Conservation (phyloP, 2,888 invertebrate genomes). For the Lacanobia oleracea region DNA sequence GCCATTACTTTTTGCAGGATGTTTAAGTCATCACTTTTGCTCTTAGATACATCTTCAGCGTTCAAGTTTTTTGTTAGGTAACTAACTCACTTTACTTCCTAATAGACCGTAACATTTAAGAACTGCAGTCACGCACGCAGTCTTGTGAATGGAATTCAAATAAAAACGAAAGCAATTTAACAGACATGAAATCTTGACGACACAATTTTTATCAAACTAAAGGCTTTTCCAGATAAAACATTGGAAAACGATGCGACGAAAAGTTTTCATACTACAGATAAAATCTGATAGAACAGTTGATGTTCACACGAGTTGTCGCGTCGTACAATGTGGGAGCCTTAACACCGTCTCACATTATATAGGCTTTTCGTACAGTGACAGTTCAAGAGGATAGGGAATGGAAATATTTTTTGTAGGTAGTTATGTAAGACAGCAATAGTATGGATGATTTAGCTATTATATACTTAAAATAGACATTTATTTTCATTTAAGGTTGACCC, state of each 20-base stretch:
- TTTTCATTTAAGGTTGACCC: too few species aligned
- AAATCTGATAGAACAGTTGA: not conserved
- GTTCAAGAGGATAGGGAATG: too few species aligned
- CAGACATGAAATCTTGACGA: not conserved
- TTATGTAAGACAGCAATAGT: too few species aligned
- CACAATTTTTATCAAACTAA: not conserved
- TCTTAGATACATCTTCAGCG: not conserved
- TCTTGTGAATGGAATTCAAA: slow-evolving; percentile 6
- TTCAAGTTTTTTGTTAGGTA: not conserved
- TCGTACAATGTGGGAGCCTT: not conserved
- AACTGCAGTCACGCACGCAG: slow-evolving; percentile 9
- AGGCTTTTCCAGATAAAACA: not conserved
- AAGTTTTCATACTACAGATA: not conserved
- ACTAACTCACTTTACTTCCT: slow-evolving; percentile 5
- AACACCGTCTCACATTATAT: not conserved
- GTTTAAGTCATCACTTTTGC: not conserved
- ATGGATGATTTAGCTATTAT: too few species aligned
- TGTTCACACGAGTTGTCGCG: not conserved
- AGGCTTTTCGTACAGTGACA: not conserved
- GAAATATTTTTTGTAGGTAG: too few species aligned
- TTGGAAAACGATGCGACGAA: not conserved
- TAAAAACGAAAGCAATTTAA: slow-evolving; percentile 20
- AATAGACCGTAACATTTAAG: not conserved
- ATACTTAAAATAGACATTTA: too few species aligned
- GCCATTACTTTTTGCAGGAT: not conserved